Conservation (phyloP, 1,140 invertebrate species). For the Ceratina calcarata region DNA sequence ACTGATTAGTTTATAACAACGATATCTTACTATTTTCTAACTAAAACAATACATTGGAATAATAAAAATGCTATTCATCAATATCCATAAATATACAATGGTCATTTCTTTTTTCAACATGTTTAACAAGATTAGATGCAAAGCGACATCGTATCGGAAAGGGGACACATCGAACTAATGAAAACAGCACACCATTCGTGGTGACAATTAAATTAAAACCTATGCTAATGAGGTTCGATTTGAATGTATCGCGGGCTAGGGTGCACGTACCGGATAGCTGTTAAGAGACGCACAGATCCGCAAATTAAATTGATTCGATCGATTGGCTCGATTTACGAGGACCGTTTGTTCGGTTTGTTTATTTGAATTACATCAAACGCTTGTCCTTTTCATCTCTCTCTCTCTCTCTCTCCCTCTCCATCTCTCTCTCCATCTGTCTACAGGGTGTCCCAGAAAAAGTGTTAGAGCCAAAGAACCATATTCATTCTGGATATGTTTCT, state of each 20-base stretch:
- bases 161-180: background rate
- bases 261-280: conserved; percentile 20
- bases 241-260: background rate
- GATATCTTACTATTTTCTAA: too few relatives aligned
- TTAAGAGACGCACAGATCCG: conserved; percentile 52
- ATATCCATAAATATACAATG: background rate
- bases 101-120: background rate
- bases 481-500: too few relatives aligned
- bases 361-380: conserved; percentile 48
- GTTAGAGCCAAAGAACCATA: too few relatives aligned
- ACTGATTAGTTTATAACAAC: too few relatives aligned
- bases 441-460: too few relatives aligned
- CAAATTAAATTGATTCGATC: conserved; percentile 46
- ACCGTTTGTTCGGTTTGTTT: conserved; percentile 58
- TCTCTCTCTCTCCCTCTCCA: too few relatives aligned
- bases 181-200: background rate
- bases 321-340: conserved; percentile 58
- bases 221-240: conserved; percentile 37
- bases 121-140: background rate
- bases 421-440: background rate
- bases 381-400: conserved; percentile 26
- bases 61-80: too few relatives aligned
- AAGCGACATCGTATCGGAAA: background rate
- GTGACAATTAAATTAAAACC: conserved; percentile 39
- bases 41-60: too few relatives aligned